Percentiles rank a stretch among this genome's conserved stretches.
Evolutionary conservation across 2,113 vertebrate species (phyloP).

Genomic region (Podilymbus podiceps): DNA sequence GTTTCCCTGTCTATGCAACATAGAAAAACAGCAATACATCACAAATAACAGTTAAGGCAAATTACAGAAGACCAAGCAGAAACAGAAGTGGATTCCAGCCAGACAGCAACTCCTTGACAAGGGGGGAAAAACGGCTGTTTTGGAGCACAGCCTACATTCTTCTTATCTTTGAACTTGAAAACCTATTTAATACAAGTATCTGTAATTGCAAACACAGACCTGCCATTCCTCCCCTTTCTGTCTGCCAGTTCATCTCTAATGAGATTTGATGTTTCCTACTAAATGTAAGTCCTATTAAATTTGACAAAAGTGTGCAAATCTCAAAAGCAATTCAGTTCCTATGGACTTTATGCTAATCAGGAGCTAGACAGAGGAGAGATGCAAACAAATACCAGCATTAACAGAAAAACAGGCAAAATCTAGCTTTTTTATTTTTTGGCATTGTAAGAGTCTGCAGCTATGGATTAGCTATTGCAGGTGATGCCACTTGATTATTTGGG

Average conservation of each 20-base stretch:
- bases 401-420: not conserved
- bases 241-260: not conserved
- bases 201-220: not conserved
- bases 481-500: not conserved
- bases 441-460: not conserved
- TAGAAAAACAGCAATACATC: constrained; percentile 26
- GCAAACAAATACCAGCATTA: not conserved
- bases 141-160: not conserved
- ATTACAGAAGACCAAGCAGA: not conserved
- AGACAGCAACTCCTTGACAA: not conserved
- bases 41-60: not conserved
- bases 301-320: not conserved
- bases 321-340: not conserved
- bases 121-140: not conserved
- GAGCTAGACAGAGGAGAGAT: not conserved
- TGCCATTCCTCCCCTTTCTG: not conserved
- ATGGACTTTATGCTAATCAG: not conserved
- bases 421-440: not conserved
- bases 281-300: not conserved
- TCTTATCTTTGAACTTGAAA: not conserved
- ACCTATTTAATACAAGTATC: not conserved
- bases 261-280: not conserved
- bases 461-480: not conserved
- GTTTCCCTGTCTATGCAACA: constrained; percentile 73
- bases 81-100: not conserved